phyloP scores from a whole-genome alignment of 2,797 vertebrate species.

The Cossypha dichroa region DNA sequence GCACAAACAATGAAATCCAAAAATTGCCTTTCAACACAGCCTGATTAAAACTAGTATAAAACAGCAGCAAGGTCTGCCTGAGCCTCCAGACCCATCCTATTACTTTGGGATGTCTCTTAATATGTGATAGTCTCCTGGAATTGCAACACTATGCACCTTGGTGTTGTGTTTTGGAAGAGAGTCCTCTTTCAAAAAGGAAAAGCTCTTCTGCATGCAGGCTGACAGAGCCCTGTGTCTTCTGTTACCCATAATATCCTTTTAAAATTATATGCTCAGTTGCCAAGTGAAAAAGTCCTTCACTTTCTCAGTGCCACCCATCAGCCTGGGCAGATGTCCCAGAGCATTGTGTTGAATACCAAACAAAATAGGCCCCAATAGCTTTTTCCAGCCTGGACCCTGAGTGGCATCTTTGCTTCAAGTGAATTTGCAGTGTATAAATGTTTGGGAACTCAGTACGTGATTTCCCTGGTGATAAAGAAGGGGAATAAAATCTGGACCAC shows the following conservation, averaged over 20 bases:
- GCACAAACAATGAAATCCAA: not conserved
- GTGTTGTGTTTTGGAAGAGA: not conserved
- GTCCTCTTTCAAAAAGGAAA: not conserved
- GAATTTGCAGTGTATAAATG: not conserved
- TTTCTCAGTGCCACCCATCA: not conserved
- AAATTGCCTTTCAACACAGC: slow-evolving; percentile 2
- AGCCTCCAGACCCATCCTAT: not conserved
- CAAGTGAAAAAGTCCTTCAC: not conserved
- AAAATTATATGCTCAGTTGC: not conserved
- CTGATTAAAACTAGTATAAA: not conserved
- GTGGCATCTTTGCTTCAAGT: not conserved
- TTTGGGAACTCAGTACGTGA: not conserved
- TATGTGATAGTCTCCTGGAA: not conserved
- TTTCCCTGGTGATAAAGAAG: not conserved
- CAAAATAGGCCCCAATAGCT: accelerated
- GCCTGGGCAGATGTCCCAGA: not conserved
- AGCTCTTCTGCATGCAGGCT: not conserved
- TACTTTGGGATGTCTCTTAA: not conserved
- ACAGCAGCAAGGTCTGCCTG: not conserved
- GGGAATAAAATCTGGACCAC: not conserved
- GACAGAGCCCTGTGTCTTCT: not conserved
- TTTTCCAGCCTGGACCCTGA: not conserved
- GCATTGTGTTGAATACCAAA: not conserved
- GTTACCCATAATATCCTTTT: not conserved
- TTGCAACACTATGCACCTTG: not conserved